Conservation (phyloP, 2,797 vertebrate genomes). For the Xenopus petersii region DNA sequence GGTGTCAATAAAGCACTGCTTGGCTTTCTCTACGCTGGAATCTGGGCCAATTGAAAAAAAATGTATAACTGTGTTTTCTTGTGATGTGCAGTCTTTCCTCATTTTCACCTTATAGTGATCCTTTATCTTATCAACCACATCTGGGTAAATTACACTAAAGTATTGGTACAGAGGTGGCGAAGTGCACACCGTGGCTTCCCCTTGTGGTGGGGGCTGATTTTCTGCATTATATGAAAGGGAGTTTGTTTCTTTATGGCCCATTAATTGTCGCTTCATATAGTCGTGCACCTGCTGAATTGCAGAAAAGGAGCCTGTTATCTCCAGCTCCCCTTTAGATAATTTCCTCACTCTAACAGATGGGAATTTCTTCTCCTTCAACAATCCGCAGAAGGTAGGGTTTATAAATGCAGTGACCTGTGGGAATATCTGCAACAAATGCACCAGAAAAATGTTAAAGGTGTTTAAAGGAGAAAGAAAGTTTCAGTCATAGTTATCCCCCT, state of each 20-base stretch:
- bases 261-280: not conserved
- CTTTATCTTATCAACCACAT: conserved; percentile 35
- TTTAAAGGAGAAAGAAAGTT: too few species aligned
- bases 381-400: conserved; percentile 58
- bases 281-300: conserved; percentile 59
- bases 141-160: conserved; percentile 47
- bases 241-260: too few species aligned
- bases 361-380: conserved; percentile 47
- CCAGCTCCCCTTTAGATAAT: conserved; percentile 43
- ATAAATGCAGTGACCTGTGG: conserved; percentile 59
- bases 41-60: not conserved
- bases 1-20: conserved; percentile 36
- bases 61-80: not conserved
- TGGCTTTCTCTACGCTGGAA: conserved; percentile 33
- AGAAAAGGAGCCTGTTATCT: conserved; percentile 58
- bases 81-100: accelerated
- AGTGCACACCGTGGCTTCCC: conserved; percentile 17
- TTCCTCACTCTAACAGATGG: conserved; percentile 53
- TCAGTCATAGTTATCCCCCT: too few species aligned
- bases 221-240: not conserved
- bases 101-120: conserved; percentile 1
- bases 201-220: not conserved
- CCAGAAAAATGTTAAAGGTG: too few species aligned
- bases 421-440: conserved; percentile 64
- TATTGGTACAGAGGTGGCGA: conserved; percentile 56